phyloP scores from a whole-genome alignment of 2,888 invertebrate genomes.

The Embidobia sp. region DNA sequence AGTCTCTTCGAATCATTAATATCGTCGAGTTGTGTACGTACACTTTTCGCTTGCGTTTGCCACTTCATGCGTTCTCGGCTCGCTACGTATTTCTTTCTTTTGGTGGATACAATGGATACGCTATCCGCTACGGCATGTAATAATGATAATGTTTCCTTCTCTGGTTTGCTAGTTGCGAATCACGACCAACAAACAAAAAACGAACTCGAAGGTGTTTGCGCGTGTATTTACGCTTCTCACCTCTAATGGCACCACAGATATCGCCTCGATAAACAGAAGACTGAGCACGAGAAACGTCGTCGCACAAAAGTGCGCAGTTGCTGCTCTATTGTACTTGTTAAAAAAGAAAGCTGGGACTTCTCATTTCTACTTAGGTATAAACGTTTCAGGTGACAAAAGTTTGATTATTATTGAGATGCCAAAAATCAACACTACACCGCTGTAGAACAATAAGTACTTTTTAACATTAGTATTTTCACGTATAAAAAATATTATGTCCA shows the following conservation, averaged over 20 bases:
- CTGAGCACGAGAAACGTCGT: conserved; percentile 38
- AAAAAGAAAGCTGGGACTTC: conserved; percentile 19
- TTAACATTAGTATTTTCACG: neutral
- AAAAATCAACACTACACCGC: conserved; percentile 16
- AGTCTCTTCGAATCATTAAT: conserved; percentile 59
- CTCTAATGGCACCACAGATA: conserved; percentile 69
- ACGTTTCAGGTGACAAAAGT: conserved; percentile 41
- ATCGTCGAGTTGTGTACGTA: conserved; percentile 43
- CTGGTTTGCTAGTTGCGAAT: conserved; percentile 49
- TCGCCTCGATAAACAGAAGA: conserved; percentile 67
- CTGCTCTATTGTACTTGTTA: conserved; percentile 57
- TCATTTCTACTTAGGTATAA: conserved; percentile 30
- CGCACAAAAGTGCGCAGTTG: conserved; percentile 3
- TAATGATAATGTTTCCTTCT: conserved; percentile 74
- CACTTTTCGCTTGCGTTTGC: conserved; percentile 55
- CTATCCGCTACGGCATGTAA: conserved; percentile 71
- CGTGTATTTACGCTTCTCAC: conserved; percentile 77
- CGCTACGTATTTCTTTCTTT: conserved; percentile 60
- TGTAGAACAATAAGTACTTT: conserved; percentile 25
- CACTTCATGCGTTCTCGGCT: conserved; percentile 67
- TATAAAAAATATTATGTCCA: neutral
- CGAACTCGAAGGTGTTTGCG: conserved; percentile 75
- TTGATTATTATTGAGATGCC: conserved; percentile 41
- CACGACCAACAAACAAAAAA: conserved; percentile 52
- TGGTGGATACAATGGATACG: conserved; percentile 45